Evolutionary conservation across 2,113 vertebrate species (phyloP), one percentile per base, ranked within the genome.

Genomic region (Cochlearius cochlearius): DNA sequence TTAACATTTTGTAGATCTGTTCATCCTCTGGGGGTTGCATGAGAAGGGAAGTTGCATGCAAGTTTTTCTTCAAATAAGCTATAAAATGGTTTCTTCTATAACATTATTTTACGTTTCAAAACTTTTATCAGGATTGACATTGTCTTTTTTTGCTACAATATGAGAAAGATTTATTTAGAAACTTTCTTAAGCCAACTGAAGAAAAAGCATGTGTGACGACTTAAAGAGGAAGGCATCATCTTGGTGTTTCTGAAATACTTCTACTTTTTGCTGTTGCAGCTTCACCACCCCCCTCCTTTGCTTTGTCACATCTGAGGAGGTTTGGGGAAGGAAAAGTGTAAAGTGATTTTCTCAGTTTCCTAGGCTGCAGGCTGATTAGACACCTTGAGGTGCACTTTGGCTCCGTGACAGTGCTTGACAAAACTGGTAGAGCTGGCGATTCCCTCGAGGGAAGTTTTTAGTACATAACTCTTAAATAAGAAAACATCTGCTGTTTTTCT

Each of bases 341-440:
- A 97, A 96, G 88, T 58, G 43, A 17, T 34, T 93, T 96, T 97
- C 93, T 96, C 90, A 23, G 92, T 97, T 97, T 95, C 77, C 55
- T 62, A 82, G 59, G 41, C 83, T 96, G 91, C 69, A 68, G 81
- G 95, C 87, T 97, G 85, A 89, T 91, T 74, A 97, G 94, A 96
- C 58, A 77, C 34, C 38, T 81, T 36, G 76, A 96, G 90, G 91
- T 95, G 81, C 74, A 79, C 64, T 83, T 85, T 87, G 69, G 47
- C 91, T 95, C 67, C 63, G 34, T 83, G 95, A 87, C 73, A 86
- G 41, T 23, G 62, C 39, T 77, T 81, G 83, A 85, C 71, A 91
- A 92, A 97, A 75, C 45, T 89, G 60, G 72, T 12, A 39, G 86
- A 92, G 69, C 47, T 74, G 75, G 52, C 9, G 59, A 95, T 89